These are phyloP conservation scores for Hyposoter didymator DNA, from an alignment of 2,888 invertebrate genomes.

Conservation along the genomic window DNA sequence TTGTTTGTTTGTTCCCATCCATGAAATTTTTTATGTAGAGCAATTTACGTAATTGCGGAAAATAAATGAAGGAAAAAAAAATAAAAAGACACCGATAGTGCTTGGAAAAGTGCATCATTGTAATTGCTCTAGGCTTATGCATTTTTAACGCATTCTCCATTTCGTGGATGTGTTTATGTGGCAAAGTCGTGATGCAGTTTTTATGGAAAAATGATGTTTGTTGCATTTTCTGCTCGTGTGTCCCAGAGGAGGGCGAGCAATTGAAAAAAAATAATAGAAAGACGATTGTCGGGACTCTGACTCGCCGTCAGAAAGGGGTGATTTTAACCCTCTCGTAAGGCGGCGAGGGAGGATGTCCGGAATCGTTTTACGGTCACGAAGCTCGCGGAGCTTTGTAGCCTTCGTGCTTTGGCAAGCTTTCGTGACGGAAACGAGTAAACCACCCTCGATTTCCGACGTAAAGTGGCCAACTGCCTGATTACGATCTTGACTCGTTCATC, in stretches of 20 bases:
- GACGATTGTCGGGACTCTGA: slow-evolving; percentile 27
- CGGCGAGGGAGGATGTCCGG: slow-evolving; percentile 58
- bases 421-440: slow-evolving; percentile 81
- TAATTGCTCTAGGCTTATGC: slow-evolving; percentile 10
- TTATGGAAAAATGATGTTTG: slow-evolving; percentile 19
- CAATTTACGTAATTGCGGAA: slow-evolving; percentile 59
- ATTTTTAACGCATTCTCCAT: background rate
- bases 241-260: slow-evolving; percentile 1
- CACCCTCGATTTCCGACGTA: slow-evolving; percentile 83
- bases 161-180: background rate
- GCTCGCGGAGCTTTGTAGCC: slow-evolving; percentile 28
- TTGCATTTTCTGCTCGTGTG: background rate
- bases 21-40: background rate
- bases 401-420: slow-evolving; percentile 71
- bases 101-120: slow-evolving; percentile 29
- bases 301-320: slow-evolving; percentile 49
- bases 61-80: slow-evolving; percentile 3
- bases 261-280: slow-evolving; percentile 27
- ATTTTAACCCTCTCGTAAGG: slow-evolving; percentile 42
- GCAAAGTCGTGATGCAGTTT: background rate
- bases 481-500: slow-evolving; percentile 76
- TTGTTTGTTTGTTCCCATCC: slow-evolving; percentile 18
- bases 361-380: slow-evolving; percentile 70
- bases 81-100: slow-evolving; percentile 13
- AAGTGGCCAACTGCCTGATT: slow-evolving; percentile 81